A percentile compares a stretch with the other conserved stretches of the same genome.
Evolutionary conservation across 2,113 vertebrate species (phyloP).

Genomic region (Leptobrachium ailaonicum): DNA sequence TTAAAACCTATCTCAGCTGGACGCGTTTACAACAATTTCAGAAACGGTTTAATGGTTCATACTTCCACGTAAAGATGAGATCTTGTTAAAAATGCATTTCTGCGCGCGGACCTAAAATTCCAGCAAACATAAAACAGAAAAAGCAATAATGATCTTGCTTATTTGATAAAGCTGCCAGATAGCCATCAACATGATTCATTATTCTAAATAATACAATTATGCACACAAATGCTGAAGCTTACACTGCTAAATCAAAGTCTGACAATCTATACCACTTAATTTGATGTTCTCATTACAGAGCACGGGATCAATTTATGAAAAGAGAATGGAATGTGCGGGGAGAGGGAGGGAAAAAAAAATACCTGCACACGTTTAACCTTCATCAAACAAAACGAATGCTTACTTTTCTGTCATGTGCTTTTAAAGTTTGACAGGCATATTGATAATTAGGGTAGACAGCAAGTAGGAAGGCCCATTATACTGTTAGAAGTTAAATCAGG

Average conservation of each 20-base stretch:
- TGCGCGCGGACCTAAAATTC: no score
- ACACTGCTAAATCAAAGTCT: conserved; percentile 1
- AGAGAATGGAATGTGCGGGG: conserved; percentile 55
- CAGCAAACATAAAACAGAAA: conserved; percentile 5
- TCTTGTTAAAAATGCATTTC: no score
- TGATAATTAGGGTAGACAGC: conserved; percentile 74
- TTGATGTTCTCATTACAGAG: conserved; percentile 61
- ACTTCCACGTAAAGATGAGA: no score
- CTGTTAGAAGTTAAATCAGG: conserved; percentile 64
- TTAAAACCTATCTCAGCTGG: no score
- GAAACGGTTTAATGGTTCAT: no score
- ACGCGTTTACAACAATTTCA: no score
- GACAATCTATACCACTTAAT: conserved; percentile 55
- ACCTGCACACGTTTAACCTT: conserved; percentile 72
- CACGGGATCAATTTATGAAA: conserved; percentile 53
- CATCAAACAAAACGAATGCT: conserved; percentile 66
- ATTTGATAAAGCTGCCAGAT: conserved; percentile 26
- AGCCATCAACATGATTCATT: conserved; percentile 15
- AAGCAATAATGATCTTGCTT: neutral
- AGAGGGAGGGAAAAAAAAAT: conserved; percentile 30
- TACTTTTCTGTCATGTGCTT: conserved; percentile 67
- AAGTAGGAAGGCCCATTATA: conserved; percentile 71
- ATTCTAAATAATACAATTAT: conserved; percentile 30
- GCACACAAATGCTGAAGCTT: conserved; percentile 6
- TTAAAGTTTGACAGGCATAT: conserved; percentile 68